These are phyloP conservation scores for Hirtodrosophila alboralis DNA, from an alignment of 2,888 invertebrate genomes.

Conservation along the genomic window DNA sequence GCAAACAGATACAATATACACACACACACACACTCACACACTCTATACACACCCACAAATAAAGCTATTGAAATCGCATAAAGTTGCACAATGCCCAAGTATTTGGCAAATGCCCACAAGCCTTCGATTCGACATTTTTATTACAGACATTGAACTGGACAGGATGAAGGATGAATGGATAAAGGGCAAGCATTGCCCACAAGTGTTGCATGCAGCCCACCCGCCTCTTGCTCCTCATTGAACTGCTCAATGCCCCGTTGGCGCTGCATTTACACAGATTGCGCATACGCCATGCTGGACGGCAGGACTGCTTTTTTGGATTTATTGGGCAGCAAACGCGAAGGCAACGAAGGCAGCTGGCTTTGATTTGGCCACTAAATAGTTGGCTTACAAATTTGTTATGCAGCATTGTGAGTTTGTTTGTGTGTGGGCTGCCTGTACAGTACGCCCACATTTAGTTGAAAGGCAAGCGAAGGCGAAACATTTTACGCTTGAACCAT, in stretches of 20 bases:
- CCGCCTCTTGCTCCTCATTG: not conserved
- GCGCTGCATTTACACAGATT: constrained; percentile 52
- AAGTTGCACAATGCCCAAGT: constrained; percentile 55
- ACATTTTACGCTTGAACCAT: constrained; percentile 58
- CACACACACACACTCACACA: constrained; percentile 10
- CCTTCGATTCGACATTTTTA: constrained; percentile 71
- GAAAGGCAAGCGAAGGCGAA: constrained; percentile 21
- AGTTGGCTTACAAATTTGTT: constrained; percentile 75
- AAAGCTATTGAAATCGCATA: constrained; percentile 60
- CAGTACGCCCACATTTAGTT: constrained; percentile 70
- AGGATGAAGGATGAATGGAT: not conserved
- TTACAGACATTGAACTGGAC: constrained; percentile 30
- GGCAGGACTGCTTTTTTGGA: constrained; percentile 17
- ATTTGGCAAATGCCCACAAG: constrained; percentile 71
- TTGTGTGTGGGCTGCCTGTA: constrained; percentile 57
- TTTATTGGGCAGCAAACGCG: constrained; percentile 43
- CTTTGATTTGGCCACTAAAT: constrained; percentile 74
- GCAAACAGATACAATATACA: constrained; percentile 32
- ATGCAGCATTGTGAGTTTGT: constrained; percentile 44
- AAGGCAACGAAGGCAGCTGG: constrained; percentile 20
- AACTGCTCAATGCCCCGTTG: constrained; percentile 12
- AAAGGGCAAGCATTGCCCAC: constrained; percentile 19
- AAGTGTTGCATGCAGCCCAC: constrained; percentile 49
- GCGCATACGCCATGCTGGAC: constrained; percentile 68
- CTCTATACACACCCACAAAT: constrained; percentile 24